A percentile compares a stretch with the other conserved stretches of the same genome.
These are phyloP conservation scores for Stegastes partitus DNA, from an alignment of 2,113 vertebrate genomes.

Conservation along the genomic window DNA sequence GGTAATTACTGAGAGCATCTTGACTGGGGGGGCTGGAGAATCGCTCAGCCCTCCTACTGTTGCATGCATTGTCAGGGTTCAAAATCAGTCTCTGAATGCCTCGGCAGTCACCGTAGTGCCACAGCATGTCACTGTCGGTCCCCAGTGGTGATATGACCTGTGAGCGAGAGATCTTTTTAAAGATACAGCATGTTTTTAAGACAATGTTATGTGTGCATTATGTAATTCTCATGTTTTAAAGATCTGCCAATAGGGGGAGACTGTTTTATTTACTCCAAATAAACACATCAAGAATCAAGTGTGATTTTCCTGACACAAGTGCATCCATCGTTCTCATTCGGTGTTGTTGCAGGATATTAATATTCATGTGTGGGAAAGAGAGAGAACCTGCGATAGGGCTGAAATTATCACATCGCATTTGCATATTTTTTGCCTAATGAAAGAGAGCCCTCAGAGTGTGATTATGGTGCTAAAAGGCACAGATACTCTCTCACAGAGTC, in stretches of 20 bases:
- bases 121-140: not conserved
- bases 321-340: not conserved
- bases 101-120: not conserved
- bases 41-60: slow-evolving; percentile 26
- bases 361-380: not conserved
- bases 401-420: not conserved
- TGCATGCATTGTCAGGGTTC: slow-evolving; percentile 6
- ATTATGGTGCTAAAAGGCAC: not conserved
- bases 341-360: not conserved
- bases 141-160: slow-evolving; percentile 4
- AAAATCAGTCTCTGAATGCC: slow-evolving; percentile 19
- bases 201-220: not conserved
- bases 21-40: slow-evolving; percentile 2
- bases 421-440: not conserved
- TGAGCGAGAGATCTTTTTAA: slow-evolving; percentile 11
- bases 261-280: not conserved
- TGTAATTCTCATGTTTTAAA: not conserved
- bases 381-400: not conserved
- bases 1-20: slow-evolving; percentile 27
- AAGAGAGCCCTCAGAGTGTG: not conserved
- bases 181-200: slow-evolving; percentile 7
- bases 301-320: too few relatives aligned
- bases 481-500: not conserved
- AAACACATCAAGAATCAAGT: not conserved
- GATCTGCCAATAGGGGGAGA: not conserved